Conservation (phyloP, 1,140 invertebrate species). For the Doryteuthis pealeii region DNA sequence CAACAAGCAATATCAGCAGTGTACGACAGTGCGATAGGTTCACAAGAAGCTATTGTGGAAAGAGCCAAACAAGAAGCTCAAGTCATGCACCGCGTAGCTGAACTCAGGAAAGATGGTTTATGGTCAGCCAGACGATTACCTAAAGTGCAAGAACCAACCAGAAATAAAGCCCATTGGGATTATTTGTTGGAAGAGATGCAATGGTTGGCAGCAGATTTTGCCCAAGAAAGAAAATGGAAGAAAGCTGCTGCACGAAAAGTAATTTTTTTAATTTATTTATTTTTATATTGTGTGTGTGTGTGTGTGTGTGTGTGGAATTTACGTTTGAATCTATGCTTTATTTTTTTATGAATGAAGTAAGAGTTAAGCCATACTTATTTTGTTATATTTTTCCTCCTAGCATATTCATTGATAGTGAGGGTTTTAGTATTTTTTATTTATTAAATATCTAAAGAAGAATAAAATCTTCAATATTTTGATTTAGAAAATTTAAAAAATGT, state of each 20-base stretch:
- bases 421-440: too few species aligned
- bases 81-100: constrained; percentile 84
- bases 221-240: constrained; percentile 96
- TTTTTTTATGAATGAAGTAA: too few species aligned
- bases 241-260: constrained; percentile 91
- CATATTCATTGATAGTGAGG: too few species aligned
- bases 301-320: neutral
- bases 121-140: constrained; percentile 91
- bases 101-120: constrained; percentile 79
- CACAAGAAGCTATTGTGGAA: constrained; percentile 80
- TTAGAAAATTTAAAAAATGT: too few species aligned
- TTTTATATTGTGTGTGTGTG: neutral
- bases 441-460: too few species aligned
- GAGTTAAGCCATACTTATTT: too few species aligned
- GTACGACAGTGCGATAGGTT: constrained; percentile 62
- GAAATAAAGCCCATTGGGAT: constrained; percentile 97
- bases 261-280: constrained; percentile 11
- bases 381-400: too few species aligned
- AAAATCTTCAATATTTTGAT: too few species aligned
- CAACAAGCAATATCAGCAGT: constrained; percentile 61
- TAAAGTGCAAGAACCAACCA: constrained; percentile 85
- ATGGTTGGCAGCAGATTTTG: constrained; percentile 97
- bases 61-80: constrained; percentile 92
- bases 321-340: too few species aligned
- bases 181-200: constrained; percentile 98